phyloP scores from a whole-genome alignment of 2,113 vertebrate species.

The Ctenomys sociabilis region DNA sequence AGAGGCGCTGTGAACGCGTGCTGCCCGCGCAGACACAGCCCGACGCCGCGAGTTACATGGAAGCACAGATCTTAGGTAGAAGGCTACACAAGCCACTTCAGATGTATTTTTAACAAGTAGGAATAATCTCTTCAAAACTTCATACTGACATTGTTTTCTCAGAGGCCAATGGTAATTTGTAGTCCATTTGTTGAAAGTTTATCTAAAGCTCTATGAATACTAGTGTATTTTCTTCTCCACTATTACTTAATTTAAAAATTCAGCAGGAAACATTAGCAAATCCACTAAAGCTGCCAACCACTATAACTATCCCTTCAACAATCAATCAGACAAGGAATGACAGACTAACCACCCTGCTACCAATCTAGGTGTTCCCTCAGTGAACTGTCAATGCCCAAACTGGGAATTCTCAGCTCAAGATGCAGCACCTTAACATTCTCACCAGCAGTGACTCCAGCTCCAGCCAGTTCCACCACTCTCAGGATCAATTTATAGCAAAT shows the following conservation, averaged over 20 bases:
- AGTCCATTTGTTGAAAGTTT: not conserved
- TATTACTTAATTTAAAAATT: conserved; percentile 25
- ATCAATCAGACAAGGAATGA: conserved; percentile 21
- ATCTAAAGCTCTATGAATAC: not conserved
- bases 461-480: not conserved
- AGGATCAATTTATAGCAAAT: not conserved
- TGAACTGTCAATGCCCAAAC: not conserved
- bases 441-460: not conserved
- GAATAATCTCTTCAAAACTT: conserved; percentile 37
- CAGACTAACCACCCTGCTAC: not conserved
- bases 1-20: not conserved
- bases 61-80: not conserved
- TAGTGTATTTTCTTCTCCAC: not conserved
- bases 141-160: conserved; percentile 20
- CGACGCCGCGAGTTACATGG: not conserved
- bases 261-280: not conserved
- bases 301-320: conserved; percentile 1
- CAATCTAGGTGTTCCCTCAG: not conserved
- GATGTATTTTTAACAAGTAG: conserved; percentile 20
- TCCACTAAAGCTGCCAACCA: not conserved
- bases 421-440: not conserved
- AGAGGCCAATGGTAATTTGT: not conserved
- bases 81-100: not conserved
- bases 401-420: conserved; percentile 12
- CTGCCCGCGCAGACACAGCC: not conserved